phyloP scores from a whole-genome alignment of 35 echinoderm and acorn worm species.

The Stichopus chloronotus region DNA sequence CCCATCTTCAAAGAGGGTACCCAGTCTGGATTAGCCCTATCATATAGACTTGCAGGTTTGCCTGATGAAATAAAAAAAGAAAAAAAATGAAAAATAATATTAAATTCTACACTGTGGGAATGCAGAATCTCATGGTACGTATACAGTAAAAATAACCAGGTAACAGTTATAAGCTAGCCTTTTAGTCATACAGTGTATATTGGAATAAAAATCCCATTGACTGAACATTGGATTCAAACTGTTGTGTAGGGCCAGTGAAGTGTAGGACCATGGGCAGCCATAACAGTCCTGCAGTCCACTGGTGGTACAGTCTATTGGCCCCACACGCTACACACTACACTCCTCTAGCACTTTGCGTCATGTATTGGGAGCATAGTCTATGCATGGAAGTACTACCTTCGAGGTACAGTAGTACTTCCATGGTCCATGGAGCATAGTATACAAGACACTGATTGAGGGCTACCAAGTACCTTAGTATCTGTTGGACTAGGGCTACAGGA shows the following conservation, averaged over 20 bases:
- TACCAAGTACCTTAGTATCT: no score
- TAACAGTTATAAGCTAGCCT: background rate
- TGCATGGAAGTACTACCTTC: no score
- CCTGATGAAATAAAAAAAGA: background rate
- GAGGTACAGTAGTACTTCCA: no score
- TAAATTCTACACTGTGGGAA: conserved; percentile 2
- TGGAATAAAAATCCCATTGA: background rate
- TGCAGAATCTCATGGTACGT: background rate
- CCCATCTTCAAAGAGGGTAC: background rate
- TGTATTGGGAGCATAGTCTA: no score
- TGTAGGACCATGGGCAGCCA: background rate
- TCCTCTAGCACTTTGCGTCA: no score
- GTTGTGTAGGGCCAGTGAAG: background rate
- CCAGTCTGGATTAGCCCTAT: conserved; percentile 3
- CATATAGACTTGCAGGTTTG: background rate
- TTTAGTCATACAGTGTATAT: background rate
- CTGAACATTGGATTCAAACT: background rate
- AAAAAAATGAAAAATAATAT: background rate
- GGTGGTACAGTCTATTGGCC: background rate
- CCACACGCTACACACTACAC: background rate
- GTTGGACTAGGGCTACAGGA: no score
- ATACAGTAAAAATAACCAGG: background rate
- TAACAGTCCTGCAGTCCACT: background rate
- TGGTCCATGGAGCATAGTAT: no score
- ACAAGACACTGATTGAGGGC: no score